Conservation (phyloP, 2,797 vertebrate genomes). For the Melanotaenia parkinsoni region DNA sequence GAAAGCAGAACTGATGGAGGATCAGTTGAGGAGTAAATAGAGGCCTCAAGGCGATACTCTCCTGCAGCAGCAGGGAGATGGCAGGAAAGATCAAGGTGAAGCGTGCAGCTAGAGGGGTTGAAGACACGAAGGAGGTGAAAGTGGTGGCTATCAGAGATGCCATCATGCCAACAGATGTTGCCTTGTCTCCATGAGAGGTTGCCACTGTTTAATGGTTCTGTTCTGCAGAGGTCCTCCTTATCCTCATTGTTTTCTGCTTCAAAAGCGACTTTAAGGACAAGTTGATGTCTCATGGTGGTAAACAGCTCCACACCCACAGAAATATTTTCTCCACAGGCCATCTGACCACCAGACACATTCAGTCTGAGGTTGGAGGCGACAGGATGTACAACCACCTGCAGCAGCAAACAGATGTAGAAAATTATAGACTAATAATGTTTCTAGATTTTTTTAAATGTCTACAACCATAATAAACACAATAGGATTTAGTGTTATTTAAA, state of each 20-base stretch:
- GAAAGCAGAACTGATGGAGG: constrained; percentile 21
- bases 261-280: constrained; percentile 38
- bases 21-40: constrained; percentile 28
- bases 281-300: constrained; percentile 45
- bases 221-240: neutral
- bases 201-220: neutral
- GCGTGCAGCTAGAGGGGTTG: constrained; percentile 41
- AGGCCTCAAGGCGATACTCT: constrained; percentile 23
- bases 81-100: constrained; percentile 32
- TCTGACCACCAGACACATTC: constrained; percentile 22
- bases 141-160: neutral
- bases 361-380: constrained; percentile 38
- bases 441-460: neutral
- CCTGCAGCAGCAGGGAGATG: constrained; percentile 34
- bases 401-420: constrained; percentile 1
- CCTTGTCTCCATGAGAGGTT: neutral
- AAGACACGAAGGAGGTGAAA: constrained; percentile 12
- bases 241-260: neutral
- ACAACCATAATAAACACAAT: neutral
- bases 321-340: constrained; percentile 27
- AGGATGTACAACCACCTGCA: constrained; percentile 49
- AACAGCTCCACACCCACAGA: constrained; percentile 44
- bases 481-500: neutral
- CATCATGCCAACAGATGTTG: constrained; percentile 5
- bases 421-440: neutral